Base-by-base conservation (phyloP, 2,113 vertebrate genomes). In the Mohoua ochrocephala region DNA sequence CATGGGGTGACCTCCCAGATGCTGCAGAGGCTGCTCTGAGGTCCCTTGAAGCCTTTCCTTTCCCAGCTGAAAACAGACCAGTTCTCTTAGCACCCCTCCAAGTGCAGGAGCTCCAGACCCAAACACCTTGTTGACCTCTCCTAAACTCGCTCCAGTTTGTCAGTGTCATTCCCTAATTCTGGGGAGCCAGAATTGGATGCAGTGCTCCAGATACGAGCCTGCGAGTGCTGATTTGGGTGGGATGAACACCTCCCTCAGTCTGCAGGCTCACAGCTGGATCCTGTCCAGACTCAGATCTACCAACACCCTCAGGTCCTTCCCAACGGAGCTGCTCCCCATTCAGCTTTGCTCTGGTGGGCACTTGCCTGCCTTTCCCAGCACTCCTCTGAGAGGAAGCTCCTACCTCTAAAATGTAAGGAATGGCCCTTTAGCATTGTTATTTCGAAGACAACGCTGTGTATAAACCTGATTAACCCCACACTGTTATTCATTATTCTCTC, bases 401-500 rank as follows among this genome's bases (percentile, higher is more conserved):
- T 73, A 10, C 30, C 31, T 16, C 50, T 49, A 44, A 56, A 80
- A 28, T 65, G 9, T 87, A n/a, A 84, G 45, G 64, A 91, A 81
- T 52, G 30, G 27, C 45, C 30, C 28, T 84, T 87, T 41, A 56
- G 64, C 69, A 26, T 20, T 37, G 50, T 28, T 64, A 44, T 78
- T 94, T 89, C 77, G 42, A 75, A 74, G 69, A 70, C 37, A 87
- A 33, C 3, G 1, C 64, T 74, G n/a, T 83, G 71, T 54, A 71
- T 78, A 92, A 93, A 75, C 42, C 23, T 0, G 2, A 82, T 87
- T 75, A 91, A 57, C 63, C 56, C 35, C 53, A 70, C 42, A 82
- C 15, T 70, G 79, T 85, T 88, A 69, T 65, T 92, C 83, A 57
- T 86, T 96, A 73, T 76, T 92, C 59, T 93, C 41, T 94, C 50